Evolutionary conservation across 2,888 invertebrate species (phyloP).

Genomic region (Sclerodermus sp.): DNA sequence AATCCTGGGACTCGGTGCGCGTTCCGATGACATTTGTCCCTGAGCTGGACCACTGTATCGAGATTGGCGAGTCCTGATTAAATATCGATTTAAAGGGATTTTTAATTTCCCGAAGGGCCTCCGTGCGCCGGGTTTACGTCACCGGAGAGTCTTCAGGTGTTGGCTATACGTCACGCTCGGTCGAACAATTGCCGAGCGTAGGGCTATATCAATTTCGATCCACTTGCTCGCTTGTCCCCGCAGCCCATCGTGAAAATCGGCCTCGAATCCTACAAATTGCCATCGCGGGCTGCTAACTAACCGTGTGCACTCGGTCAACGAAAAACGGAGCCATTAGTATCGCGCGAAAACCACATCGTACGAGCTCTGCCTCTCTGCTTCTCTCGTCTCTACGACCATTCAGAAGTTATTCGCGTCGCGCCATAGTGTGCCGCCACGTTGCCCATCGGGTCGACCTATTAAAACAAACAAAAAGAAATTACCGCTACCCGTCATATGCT

Average conservation of each 20-base stretch:
- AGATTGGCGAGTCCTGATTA: conserved; percentile 9
- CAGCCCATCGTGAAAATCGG: conserved; percentile 11
- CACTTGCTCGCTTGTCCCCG: conserved; percentile 1
- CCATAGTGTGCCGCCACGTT: neutral
- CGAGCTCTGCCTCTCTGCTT: neutral
- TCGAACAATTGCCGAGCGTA: conserved; percentile 15
- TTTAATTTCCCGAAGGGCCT: conserved; percentile 23
- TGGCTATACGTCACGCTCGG: conserved; percentile 29
- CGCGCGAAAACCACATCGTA: neutral
- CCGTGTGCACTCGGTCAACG: conserved; percentile 21
- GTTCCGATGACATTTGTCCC: neutral
- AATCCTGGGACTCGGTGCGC: too few relatives aligned
- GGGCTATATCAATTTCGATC: conserved; percentile 21
- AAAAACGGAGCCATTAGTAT: conserved; percentile 19
- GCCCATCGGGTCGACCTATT: too few relatives aligned
- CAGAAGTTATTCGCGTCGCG: too few relatives aligned
- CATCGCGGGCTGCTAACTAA: conserved; percentile 30
- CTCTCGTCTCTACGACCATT: neutral
- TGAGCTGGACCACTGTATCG: neutral
- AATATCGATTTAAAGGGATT: conserved; percentile 19
- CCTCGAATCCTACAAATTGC: conserved; percentile 31
- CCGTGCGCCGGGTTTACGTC: conserved; percentile 1
- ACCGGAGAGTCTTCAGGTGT: conserved; percentile 26
- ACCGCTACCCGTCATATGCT: neutral
- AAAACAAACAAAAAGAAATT: too few relatives aligned